Percentiles rank a stretch among this genome's conserved stretches.
Evolutionary conservation across 2,888 invertebrate genomes (phyloP).

Genomic region (Nomada fabriciana): DNA sequence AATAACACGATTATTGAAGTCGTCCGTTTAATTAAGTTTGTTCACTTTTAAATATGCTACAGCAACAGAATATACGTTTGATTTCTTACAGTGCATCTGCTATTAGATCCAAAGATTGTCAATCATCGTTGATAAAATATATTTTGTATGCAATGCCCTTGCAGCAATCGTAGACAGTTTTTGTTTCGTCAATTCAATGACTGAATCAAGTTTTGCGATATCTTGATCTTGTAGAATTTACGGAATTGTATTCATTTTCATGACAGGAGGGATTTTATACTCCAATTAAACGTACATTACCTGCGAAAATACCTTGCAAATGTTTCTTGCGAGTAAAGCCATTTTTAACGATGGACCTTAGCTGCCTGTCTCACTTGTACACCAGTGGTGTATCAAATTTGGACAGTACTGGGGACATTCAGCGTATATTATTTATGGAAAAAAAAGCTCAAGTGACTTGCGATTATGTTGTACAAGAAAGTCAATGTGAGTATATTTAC

Average conservation of each 20-base stretch:
- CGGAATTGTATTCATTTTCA: neutral
- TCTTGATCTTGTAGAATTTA: neutral
- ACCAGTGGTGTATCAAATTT: constrained; percentile 46
- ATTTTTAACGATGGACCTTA: constrained; percentile 72
- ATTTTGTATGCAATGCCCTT: constrained; percentile 42
- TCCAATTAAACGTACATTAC: constrained; percentile 65
- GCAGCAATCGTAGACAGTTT: constrained; percentile 30
- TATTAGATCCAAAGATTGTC: neutral
- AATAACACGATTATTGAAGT: constrained; percentile 46
- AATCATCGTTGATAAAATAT: constrained; percentile 34
- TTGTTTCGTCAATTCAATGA: constrained; percentile 8
- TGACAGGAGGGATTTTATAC: neutral
- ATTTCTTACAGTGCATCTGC: neutral
- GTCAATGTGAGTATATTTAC: too few species aligned
- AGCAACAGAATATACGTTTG: neutral
- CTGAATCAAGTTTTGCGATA: neutral
- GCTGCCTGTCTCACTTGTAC: constrained; percentile 36
- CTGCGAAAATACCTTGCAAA: constrained; percentile 79
- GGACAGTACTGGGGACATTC: neutral
- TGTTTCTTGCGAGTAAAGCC: constrained; percentile 79
- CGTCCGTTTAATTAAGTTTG: constrained; percentile 18
- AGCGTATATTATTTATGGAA: neutral
- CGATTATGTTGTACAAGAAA: too few species aligned
- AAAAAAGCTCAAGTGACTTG: too few species aligned
- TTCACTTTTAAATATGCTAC: neutral